A percentile compares a stretch with the other conserved stretches of the same genome.
Conservation (phyloP, 1,140 invertebrate genomes). For the Drosophila quadrilineata region DNA sequence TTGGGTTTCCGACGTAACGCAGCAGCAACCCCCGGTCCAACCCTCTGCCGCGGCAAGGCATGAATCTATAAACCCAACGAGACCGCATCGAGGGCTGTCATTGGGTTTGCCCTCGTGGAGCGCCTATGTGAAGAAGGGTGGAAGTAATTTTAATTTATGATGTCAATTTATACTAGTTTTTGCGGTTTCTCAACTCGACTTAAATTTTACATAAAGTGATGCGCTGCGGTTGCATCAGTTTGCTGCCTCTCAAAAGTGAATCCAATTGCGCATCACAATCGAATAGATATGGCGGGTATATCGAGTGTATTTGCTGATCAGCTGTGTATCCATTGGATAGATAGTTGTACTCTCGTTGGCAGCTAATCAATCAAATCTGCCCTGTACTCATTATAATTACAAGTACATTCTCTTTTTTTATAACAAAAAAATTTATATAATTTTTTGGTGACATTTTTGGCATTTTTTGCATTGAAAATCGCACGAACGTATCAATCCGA, state of each 20-base stretch:
- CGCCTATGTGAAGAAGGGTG: constrained; percentile 75
- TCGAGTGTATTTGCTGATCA: not conserved
- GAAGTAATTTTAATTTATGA: constrained; percentile 81
- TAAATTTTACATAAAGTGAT: constrained; percentile 32
- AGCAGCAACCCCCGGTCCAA: constrained; percentile 57
- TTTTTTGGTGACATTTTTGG: constrained; percentile 52
- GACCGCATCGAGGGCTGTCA: constrained; percentile 48
- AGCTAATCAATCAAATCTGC: constrained; percentile 41
- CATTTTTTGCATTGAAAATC: constrained; percentile 12
- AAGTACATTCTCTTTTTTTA: constrained; percentile 29
- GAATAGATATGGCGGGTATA: not conserved
- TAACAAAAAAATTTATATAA: constrained; percentile 24
- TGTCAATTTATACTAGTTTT: constrained; percentile 77
- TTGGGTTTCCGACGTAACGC: too few species aligned
- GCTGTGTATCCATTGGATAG: not conserved
- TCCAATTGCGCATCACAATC: constrained; percentile 1
- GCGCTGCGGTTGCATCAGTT: not conserved
- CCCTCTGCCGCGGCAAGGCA: constrained; percentile 36
- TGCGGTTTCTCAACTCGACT: constrained; percentile 49
- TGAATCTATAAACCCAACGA: too few species aligned
- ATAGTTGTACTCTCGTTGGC: not conserved
- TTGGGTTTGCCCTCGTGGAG: constrained; percentile 57
- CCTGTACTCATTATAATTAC: constrained; percentile 16
- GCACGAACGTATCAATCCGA: constrained; percentile 31
- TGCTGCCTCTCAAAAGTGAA: constrained; percentile 12